A percentile compares a stretch with the other conserved stretches of the same genome.
phyloP scores from a whole-genome alignment of 1,140 invertebrate species.

The Philaenus spumarius region DNA sequence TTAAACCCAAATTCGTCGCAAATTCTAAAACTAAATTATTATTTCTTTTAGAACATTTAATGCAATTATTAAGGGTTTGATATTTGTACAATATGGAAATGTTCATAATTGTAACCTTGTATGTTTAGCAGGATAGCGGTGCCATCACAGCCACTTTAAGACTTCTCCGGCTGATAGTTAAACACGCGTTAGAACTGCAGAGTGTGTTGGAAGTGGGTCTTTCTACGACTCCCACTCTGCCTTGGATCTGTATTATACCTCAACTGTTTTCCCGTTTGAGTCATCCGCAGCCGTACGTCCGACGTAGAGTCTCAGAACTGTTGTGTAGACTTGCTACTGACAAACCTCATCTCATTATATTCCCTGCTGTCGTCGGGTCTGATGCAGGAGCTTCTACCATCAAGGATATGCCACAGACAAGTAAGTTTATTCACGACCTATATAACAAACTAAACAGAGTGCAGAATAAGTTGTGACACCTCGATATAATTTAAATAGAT shows the following conservation, averaged over 20 bases:
- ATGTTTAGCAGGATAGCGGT: constrained; percentile 40
- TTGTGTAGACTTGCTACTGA: constrained; percentile 84
- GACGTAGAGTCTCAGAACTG: constrained; percentile 82
- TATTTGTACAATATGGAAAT: no score
- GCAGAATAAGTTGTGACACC: no score
- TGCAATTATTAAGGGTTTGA: no score
- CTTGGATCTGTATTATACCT: constrained; percentile 95
- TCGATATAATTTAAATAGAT: no score
- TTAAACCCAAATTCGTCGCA: no score
- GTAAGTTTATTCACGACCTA: no score
- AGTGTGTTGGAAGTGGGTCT: constrained; percentile 80
- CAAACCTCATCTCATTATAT: constrained; percentile 84
- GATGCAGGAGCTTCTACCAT: constrained; percentile 53
- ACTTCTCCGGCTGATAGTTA: constrained; percentile 80
- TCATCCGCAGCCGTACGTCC: constrained; percentile 85
- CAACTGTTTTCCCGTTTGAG: constrained; percentile 93
- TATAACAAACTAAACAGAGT: no score
- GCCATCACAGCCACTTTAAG: constrained; percentile 82
- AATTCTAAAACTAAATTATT: no score
- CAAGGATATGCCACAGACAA: constrained; percentile 30
- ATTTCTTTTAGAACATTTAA: no score
- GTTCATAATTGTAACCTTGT: no score
- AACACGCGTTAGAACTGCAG: constrained; percentile 85
- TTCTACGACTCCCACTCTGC: constrained; percentile 77
- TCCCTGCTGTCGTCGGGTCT: constrained; percentile 86